Evolutionary conservation across 2,888 invertebrate genomes (phyloP), one percentile per base, ranked within the genome.

Genomic region (Drosophila macrothrix): DNA sequence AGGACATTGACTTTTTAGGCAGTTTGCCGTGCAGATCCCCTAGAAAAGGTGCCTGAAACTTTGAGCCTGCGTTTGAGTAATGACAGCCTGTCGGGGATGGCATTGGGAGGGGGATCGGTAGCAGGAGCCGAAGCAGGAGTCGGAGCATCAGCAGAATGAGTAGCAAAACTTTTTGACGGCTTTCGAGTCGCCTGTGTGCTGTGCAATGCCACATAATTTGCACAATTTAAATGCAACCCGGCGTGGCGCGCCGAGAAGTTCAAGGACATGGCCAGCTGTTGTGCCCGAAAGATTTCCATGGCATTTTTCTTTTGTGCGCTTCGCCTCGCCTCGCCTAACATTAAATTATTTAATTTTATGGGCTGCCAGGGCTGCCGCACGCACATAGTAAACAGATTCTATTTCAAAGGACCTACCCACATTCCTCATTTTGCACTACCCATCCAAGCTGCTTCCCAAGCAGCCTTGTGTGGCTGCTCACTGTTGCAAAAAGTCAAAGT

Each of bases 1-100:
- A 86, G 84, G 87, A 86, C 84, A 86, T 84, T 84, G 84, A 84
- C 84, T 84, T 83, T 76, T 73, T 71, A 83, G 83, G 73, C 78
- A 74, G 80, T 80, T 83, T 52, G 67, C 59, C 49, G 58, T 43
- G 70, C 81, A 60, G 64, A 58, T 59, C 35, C 65, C 56, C 50
- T 58, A 41, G 41, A 29, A 66, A 67, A 79, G 77, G 81, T 82
- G 74, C 73, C 66, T 55, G 56, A 75, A 84, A 77, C 67, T 82
- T 79, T 61, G 68, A 68, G 64, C 73, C 82, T 82, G 82, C 83
- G 60, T 83, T 83, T 83, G 82, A 83, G 72, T 83, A 83, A 85
- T 85, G 77, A 73, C 73, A 73, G 67, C 61, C 69, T 72, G 72
- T 46, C 41, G 43, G 22, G 25, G 65, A 4, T 1, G 12, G 29